phyloP scores from a whole-genome alignment of 1,140 invertebrate species.

The Dufourea novaeangliae region DNA sequence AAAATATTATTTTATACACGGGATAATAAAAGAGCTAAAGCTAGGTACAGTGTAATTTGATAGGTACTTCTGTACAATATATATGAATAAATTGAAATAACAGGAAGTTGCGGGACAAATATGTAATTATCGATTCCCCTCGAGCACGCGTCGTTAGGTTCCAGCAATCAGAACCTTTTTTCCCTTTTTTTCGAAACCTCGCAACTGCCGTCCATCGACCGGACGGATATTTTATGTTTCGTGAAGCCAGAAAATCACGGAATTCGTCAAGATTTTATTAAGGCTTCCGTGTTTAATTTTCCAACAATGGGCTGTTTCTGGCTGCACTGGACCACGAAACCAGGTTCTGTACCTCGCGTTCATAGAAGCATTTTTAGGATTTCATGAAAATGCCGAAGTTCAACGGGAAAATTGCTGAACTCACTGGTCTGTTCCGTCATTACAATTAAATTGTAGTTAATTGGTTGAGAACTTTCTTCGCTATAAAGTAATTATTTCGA shows the following conservation, averaged over 20 bases:
- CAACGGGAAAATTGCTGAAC: neutral
- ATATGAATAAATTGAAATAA: conserved; percentile 40
- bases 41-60: conserved; percentile 13
- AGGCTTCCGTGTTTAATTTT: conserved; percentile 63
- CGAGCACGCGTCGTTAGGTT: conserved; percentile 22
- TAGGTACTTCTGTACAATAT: conserved; percentile 10
- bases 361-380: conserved; percentile 49
- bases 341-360: neutral
- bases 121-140: conserved; percentile 47
- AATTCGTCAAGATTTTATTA: conserved; percentile 61
- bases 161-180: conserved; percentile 42
- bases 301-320: conserved; percentile 28
- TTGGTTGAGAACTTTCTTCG: conserved; percentile 2
- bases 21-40: neutral
- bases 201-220: conserved; percentile 48
- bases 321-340: neutral
- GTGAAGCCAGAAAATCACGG: conserved; percentile 72
- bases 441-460: conserved; percentile 14
- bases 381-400: conserved; percentile 21
- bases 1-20: conserved; percentile 1
- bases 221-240: conserved; percentile 72
- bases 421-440: neutral
- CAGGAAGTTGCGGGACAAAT: conserved; percentile 33
- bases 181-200: conserved; percentile 52
- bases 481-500: neutral